Percentiles rank a stretch among this genome's conserved stretches.
phyloP scores from a whole-genome alignment of 2,797 vertebrate genomes.

The Sarcophilus harrisii region DNA sequence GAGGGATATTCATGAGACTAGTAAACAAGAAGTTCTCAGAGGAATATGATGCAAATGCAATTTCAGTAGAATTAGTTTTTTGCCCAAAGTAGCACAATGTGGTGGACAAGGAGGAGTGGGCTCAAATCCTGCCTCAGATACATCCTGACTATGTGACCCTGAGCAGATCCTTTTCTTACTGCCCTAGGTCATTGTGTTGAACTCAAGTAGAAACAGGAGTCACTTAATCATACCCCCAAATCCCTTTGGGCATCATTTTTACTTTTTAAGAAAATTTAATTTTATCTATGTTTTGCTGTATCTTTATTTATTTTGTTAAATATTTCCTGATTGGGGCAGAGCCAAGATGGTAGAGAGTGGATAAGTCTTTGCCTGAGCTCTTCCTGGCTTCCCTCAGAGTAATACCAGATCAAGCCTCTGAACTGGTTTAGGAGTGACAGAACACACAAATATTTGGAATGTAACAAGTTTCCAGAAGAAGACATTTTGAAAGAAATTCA shows the following conservation, averaged over 20 bases:
- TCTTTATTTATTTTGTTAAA: background rate
- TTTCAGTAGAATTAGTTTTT: slow-evolving; percentile 1
- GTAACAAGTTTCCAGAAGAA: no score
- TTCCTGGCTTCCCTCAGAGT: no score
- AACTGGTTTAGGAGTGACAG: no score
- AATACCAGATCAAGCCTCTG: no score
- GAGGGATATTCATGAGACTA: background rate
- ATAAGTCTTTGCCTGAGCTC: no score
- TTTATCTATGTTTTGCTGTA: background rate
- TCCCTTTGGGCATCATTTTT: background rate
- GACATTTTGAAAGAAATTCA: no score
- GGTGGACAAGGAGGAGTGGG: background rate
- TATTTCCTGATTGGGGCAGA: background rate
- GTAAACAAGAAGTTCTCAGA: slow-evolving; percentile 11
- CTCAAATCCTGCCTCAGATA: background rate
- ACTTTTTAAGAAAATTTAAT: background rate
- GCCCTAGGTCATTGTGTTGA: background rate
- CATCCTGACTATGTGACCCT: background rate
- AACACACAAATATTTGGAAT: no score
- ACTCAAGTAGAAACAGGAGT: background rate
- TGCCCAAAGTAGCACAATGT: background rate
- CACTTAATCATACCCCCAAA: background rate
- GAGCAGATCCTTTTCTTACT: background rate
- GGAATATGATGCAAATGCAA: background rate
- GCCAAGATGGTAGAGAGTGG: no score